Conservation (phyloP, 2,113 vertebrate species). For the Nerophis lumbriciformis region DNA sequence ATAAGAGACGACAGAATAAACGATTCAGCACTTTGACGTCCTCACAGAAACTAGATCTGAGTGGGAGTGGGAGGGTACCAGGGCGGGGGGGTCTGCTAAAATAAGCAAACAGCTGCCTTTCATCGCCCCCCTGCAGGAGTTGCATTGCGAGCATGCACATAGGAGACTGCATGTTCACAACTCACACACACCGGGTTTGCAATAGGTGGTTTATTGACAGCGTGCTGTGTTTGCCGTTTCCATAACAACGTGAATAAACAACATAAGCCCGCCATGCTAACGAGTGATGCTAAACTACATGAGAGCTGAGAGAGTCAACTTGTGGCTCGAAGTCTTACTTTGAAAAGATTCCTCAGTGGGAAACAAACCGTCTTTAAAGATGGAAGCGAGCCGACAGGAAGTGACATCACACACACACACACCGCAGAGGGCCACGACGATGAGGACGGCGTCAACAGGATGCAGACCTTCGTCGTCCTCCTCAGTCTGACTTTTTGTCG, state of each 20-base stretch:
- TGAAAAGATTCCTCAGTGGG: not conserved
- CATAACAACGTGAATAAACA: not conserved
- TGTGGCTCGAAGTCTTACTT: not conserved
- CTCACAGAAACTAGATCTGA: constrained; percentile 1
- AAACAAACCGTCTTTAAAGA: not conserved
- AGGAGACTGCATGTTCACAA: not conserved
- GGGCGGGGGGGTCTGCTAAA: not conserved
- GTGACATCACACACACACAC: constrained; percentile 4
- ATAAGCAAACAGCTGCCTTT: constrained; percentile 5
- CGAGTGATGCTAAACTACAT: not conserved
- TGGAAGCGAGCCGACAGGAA: not conserved
- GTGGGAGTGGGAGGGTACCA: not conserved
- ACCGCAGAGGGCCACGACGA: not conserved
- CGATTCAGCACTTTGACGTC: constrained; percentile 15
- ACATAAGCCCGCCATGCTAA: not conserved
- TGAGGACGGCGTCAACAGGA: not conserved
- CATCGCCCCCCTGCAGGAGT: not conserved
- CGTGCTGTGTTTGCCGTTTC: not conserved
- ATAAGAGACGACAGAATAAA: not conserved
- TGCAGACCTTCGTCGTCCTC: constrained; percentile 1
- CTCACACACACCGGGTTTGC: not conserved
- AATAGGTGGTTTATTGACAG: not conserved
- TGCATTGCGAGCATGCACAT: not conserved
- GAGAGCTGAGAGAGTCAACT: not conserved
- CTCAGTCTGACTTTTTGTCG: constrained; percentile 73